Percentiles rank a stretch among this genome's conserved stretches.
These are phyloP conservation scores for Meiosimyza decipiens DNA, from an alignment of 2,888 invertebrate genomes.

Conservation along the genomic window DNA sequence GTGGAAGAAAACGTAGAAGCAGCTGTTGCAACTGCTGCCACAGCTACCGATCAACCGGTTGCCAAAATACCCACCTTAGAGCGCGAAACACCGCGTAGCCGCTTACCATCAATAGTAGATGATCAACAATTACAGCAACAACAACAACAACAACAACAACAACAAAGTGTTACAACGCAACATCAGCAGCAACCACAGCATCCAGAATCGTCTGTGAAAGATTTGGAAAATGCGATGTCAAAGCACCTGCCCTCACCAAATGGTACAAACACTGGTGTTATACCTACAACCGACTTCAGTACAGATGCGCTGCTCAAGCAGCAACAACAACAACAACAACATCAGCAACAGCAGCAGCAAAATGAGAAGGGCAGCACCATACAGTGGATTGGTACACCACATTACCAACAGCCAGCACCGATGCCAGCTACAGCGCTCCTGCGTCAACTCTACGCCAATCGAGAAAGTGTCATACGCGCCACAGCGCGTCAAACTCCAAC, in stretches of 20 bases:
- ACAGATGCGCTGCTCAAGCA: slow-evolving; percentile 86
- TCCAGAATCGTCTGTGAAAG: slow-evolving; percentile 71
- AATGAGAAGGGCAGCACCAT: slow-evolving; percentile 75
- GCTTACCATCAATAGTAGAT: slow-evolving; percentile 63
- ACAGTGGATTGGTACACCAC: slow-evolving; percentile 92
- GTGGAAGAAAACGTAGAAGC: slow-evolving; percentile 62
- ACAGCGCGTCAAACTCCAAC: slow-evolving; percentile 72
- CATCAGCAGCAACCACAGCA: slow-evolving; percentile 49
- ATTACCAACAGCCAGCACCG: slow-evolving; percentile 69
- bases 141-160: slow-evolving; percentile 39
- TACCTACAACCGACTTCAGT: slow-evolving; percentile 86
- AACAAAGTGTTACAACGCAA: slow-evolving; percentile 33
- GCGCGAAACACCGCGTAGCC: slow-evolving; percentile 64
- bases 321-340: slow-evolving; percentile 66
- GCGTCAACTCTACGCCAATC: slow-evolving; percentile 89
- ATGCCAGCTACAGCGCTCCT: slow-evolving; percentile 91
- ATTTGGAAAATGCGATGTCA: slow-evolving; percentile 96
- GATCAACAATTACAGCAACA: slow-evolving; percentile 52
- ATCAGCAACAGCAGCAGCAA: slow-evolving; percentile 70
- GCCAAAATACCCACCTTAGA: slow-evolving; percentile 57
- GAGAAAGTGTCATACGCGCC: slow-evolving; percentile 94
- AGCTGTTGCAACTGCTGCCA: slow-evolving; percentile 36
- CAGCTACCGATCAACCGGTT: slow-evolving; percentile 38
- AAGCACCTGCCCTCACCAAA: slow-evolving; percentile 83
- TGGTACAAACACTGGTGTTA: slow-evolving; percentile 49